Percentiles rank a stretch among this genome's conserved stretches.
These are phyloP conservation scores for Coreoperca whiteheadi DNA, from an alignment of 2,113 vertebrate genomes.

Conservation along the genomic window DNA sequence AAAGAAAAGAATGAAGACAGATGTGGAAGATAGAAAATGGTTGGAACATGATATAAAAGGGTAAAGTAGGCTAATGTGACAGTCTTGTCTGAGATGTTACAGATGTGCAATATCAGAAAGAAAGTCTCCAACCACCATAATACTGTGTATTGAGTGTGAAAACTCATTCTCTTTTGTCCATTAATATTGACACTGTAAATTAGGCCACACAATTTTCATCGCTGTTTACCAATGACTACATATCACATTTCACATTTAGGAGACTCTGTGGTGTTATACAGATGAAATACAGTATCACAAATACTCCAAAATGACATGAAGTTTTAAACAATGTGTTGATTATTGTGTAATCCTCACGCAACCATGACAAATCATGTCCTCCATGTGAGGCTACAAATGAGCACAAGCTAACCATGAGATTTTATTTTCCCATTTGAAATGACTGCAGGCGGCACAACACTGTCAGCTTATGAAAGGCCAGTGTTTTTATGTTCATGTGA, in stretches of 20 bases:
- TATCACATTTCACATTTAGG: background rate
- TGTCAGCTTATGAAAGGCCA: background rate
- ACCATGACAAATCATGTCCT: background rate
- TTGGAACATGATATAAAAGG: background rate
- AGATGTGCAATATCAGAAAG: background rate
- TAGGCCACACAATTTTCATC: background rate
- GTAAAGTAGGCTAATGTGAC: background rate
- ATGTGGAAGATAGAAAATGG: background rate
- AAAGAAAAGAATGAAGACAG: conserved; percentile 9
- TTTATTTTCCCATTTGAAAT: background rate
- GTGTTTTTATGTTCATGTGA: background rate
- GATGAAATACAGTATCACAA: background rate
- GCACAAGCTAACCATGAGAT: conserved; percentile 23
- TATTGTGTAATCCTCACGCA: background rate
- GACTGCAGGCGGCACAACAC: background rate
- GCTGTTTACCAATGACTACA: background rate
- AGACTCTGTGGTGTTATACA: background rate
- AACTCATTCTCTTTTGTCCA: background rate
- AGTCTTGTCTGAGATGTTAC: background rate
- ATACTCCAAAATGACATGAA: background rate
- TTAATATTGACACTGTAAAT: background rate
- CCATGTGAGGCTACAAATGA: conserved; percentile 12
- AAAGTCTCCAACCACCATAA: background rate
- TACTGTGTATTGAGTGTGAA: background rate
- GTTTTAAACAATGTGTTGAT: background rate